Conservation (phyloP, 2,888 invertebrate genomes). For the Noctua comes region DNA sequence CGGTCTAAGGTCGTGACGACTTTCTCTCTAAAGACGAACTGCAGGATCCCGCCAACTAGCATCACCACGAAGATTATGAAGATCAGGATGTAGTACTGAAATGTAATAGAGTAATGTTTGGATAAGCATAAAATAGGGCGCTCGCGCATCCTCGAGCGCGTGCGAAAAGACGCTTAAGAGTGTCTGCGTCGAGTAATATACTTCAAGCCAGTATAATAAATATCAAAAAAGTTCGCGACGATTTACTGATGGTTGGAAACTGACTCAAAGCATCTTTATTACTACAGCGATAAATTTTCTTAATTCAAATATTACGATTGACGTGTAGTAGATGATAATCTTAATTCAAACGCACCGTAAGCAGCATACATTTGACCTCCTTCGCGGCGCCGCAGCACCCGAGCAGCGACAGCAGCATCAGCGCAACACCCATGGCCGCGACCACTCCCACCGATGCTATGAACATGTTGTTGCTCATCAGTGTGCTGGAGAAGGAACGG, state of each 20-base stretch:
- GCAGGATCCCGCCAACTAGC: slow-evolving; percentile 97
- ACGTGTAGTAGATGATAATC: no score
- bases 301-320: no score
- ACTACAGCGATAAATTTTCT: no score
- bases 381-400: slow-evolving; percentile 98
- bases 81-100: slow-evolving; percentile 96
- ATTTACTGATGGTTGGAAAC: no score
- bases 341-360: slow-evolving; percentile 92
- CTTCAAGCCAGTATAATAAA: no score
- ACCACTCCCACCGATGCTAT: slow-evolving; percentile 96
- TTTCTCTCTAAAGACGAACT: slow-evolving; percentile 97
- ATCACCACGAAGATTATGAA: slow-evolving; percentile 97
- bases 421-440: slow-evolving; percentile 94
- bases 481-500: slow-evolving; percentile 95
- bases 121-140: not conserved
- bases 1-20: slow-evolving; percentile 94
- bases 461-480: slow-evolving; percentile 96
- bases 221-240: no score
- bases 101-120: slow-evolving; percentile 61
- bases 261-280: no score
- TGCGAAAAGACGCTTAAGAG: no score
- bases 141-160: no score
- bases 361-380: slow-evolving; percentile 97
- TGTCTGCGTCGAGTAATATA: no score
- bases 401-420: slow-evolving; percentile 95